A percentile compares a stretch with the other conserved stretches of the same genome.
Conservation (phyloP, 2,797 vertebrate species). For the Neosilurus hyrtlii region DNA sequence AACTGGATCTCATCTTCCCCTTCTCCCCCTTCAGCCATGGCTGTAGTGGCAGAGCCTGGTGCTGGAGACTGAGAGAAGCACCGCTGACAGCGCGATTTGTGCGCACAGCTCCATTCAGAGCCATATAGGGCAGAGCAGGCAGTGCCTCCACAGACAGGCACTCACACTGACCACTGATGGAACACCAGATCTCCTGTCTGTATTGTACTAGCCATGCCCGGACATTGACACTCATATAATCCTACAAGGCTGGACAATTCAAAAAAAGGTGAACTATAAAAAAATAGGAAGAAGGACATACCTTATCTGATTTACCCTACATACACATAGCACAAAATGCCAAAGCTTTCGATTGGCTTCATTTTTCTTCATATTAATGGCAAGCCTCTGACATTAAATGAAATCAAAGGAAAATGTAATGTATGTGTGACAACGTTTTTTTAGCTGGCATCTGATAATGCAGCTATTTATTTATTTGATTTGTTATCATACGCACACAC, state of each 20-base stretch:
- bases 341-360: neutral
- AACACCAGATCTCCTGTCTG: slow-evolving; percentile 1
- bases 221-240: neutral
- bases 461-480: slow-evolving; percentile 3
- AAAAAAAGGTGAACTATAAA: neutral
- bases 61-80: slow-evolving; percentile 78
- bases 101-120: slow-evolving; percentile 89
- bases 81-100: slow-evolving; percentile 83
- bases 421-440: neutral
- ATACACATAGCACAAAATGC: neutral
- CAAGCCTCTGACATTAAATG: neutral
- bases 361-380: neutral
- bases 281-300: neutral
- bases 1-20: slow-evolving; percentile 98
- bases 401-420: neutral
- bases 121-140: slow-evolving; percentile 89
- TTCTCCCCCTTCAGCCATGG: slow-evolving; percentile 96
- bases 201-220: neutral
- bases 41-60: slow-evolving; percentile 85
- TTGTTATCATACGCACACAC: neutral
- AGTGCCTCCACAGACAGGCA: slow-evolving; percentile 78
- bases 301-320: neutral
- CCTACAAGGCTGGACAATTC: slow-evolving; percentile 2
- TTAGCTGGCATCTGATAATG: neutral
- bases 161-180: slow-evolving; percentile 55